Percentiles rank a stretch among this genome's conserved stretches.
Conservation (phyloP, 2,113 vertebrate species). For the Phaetusa simplex region DNA sequence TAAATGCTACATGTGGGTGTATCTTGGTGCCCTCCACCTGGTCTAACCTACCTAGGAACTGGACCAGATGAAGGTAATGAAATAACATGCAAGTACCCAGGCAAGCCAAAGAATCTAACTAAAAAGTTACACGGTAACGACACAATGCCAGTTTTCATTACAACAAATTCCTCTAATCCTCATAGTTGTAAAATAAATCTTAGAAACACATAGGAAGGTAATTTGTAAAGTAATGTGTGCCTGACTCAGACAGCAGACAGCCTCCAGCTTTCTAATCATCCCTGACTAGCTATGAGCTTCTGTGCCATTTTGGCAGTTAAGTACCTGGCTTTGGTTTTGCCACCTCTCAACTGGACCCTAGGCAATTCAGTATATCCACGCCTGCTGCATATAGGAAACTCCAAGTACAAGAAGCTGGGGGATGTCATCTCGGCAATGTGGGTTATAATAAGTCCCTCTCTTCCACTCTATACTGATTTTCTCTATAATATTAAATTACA, state of each 20-base stretch:
- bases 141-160: constrained; percentile 30
- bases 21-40: not conserved
- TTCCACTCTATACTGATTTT: not conserved
- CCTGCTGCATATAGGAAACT: not conserved
- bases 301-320: not conserved
- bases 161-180: constrained; percentile 51
- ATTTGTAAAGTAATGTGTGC: constrained; percentile 26
- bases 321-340: not conserved
- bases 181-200: constrained; percentile 32
- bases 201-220: constrained; percentile 15
- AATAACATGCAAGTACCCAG: not conserved
- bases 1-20: not conserved
- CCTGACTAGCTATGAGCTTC: not conserved
- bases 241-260: constrained; percentile 29
- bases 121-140: not conserved
- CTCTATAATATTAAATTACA: not conserved
- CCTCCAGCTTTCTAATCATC: constrained; percentile 4
- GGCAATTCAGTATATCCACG: not conserved
- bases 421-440: not conserved
- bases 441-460: not conserved
- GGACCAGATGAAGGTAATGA: not conserved
- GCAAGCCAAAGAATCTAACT: constrained; percentile 1
- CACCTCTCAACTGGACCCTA: not conserved
- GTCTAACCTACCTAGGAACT: not conserved
- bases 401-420: not conserved